Conservation (phyloP, 1,140 invertebrate species). For the Myzus persicae region DNA sequence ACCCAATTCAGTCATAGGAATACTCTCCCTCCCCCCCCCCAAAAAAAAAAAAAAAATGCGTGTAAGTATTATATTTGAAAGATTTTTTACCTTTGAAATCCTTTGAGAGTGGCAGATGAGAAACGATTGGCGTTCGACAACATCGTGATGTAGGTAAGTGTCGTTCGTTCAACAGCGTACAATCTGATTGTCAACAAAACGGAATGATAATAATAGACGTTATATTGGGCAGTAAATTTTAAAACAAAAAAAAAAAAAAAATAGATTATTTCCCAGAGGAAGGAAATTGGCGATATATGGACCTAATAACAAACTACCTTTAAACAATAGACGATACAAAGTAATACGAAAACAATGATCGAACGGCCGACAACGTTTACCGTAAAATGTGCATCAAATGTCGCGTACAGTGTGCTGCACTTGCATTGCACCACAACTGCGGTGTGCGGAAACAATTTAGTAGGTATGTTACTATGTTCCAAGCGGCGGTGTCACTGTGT, state of each 20-base stretch:
- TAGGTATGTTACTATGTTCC: no score
- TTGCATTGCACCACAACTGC: no score
- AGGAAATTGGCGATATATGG: background rate
- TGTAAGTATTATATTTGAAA: no score
- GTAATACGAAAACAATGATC: background rate
- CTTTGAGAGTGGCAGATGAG: background rate
- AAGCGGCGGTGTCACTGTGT: no score
- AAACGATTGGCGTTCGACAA: constrained; percentile 15
- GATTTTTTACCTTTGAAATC: constrained; percentile 58
- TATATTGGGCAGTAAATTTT: background rate
- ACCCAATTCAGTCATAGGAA: no score
- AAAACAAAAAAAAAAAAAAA: no score
- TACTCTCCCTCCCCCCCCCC: no score
- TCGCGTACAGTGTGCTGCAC: no score
- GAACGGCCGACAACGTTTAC: background rate
- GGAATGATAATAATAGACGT: background rate
- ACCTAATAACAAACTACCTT: background rate
- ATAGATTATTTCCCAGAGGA: background rate
- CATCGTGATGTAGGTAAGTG: background rate
- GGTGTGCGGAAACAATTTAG: background rate
- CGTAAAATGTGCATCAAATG: no score
- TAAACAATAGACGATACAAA: background rate
- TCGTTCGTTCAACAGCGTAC: background rate
- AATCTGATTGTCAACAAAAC: background rate
- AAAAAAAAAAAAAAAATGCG: no score